These are phyloP conservation scores for Genyomyrus donnyi DNA, from an alignment of 2,113 vertebrate genomes.

Conservation along the genomic window DNA sequence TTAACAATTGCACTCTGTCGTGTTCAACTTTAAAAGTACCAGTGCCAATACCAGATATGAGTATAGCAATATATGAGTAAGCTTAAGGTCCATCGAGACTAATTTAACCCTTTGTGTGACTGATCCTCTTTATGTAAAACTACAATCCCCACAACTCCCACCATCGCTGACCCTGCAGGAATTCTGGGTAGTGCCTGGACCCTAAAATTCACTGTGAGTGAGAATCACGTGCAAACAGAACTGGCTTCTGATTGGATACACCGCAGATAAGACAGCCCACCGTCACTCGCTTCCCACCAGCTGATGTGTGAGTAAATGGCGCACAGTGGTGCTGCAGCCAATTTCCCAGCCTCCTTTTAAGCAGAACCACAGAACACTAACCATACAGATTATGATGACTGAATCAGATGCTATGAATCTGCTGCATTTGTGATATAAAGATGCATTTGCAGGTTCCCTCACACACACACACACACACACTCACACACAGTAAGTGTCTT, in stretches of 20 bases:
- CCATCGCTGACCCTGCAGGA: background rate
- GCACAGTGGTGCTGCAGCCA: background rate
- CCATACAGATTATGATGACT: background rate
- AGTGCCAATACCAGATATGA: background rate
- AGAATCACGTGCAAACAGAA: background rate
- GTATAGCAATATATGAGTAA: background rate
- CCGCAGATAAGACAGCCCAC: background rate
- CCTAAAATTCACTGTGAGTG: constrained; percentile 17
- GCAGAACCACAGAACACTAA: background rate
- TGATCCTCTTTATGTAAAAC: background rate
- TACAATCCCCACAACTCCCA: background rate
- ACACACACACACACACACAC: background rate
- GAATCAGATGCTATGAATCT: background rate
- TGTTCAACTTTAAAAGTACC: background rate
- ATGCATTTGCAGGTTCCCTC: background rate
- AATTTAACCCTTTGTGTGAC: background rate
- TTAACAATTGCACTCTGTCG: background rate
- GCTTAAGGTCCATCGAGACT: background rate
- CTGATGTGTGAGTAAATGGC: background rate
- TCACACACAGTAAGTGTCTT: background rate
- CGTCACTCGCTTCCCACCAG: background rate
- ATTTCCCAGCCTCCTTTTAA: background rate
- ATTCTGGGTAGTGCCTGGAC: background rate
- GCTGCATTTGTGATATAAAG: background rate
- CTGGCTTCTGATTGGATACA: constrained; percentile 4